Percentiles rank a stretch among this genome's conserved stretches.
Conservation (phyloP, 2,113 vertebrate genomes). For the Cariama cristata region DNA sequence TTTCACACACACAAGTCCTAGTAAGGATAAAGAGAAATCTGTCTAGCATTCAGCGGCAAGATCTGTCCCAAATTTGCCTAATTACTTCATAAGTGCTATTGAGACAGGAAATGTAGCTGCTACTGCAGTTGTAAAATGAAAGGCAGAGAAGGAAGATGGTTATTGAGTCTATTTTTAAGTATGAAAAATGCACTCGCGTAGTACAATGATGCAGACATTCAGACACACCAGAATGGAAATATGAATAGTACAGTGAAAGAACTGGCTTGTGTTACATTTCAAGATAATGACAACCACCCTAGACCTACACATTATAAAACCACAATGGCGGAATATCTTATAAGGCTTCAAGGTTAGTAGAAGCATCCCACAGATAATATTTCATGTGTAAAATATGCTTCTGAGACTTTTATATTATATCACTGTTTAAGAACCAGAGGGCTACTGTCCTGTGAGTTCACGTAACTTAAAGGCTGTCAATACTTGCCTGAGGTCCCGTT, state of each 20-base stretch:
- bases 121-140: constrained; percentile 52
- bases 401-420: not conserved
- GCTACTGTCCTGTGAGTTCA: not conserved
- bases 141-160: constrained; percentile 50
- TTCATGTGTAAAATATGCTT: not conserved
- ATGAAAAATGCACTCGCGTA: not conserved
- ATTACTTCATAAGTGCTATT: constrained; percentile 49
- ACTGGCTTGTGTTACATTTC: not conserved
- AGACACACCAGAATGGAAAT: constrained; percentile 18
- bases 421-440: not conserved
- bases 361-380: not conserved
- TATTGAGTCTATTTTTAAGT: constrained; percentile 64
- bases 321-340: not conserved
- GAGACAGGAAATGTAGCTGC: constrained; percentile 60
- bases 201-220: constrained; percentile 37
- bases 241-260: not conserved
- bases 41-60: constrained; percentile 44
- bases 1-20: not conserved
- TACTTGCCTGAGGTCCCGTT: not conserved
- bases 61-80: constrained; percentile 54
- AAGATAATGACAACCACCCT: not conserved
- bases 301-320: not conserved
- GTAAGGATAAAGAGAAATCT: constrained; percentile 41
- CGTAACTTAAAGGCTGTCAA: not conserved
- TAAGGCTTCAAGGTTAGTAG: not conserved